These are phyloP conservation scores for Halesus radiatus DNA, from an alignment of 1,140 invertebrate genomes.

Conservation along the genomic window DNA sequence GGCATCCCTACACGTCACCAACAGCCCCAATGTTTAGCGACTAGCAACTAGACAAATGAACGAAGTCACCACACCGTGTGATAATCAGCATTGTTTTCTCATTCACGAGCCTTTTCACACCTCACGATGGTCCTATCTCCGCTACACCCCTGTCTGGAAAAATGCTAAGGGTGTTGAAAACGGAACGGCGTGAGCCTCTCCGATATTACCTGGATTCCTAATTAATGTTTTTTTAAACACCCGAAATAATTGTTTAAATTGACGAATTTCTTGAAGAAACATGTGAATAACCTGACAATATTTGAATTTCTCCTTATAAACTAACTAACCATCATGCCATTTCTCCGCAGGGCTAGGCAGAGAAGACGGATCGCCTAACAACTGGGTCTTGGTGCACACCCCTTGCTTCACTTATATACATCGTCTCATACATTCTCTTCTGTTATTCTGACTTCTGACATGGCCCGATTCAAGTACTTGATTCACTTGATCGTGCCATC, in stretches of 20 bases:
- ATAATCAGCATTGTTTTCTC: slow-evolving; percentile 54
- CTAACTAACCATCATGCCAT: too few species aligned
- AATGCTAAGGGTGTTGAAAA: neutral
- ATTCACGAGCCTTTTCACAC: slow-evolving; percentile 51
- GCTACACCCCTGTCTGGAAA: slow-evolving; percentile 4
- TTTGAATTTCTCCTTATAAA: too few species aligned
- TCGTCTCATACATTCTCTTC: too few species aligned
- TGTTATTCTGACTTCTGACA: too few species aligned
- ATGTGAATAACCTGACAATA: too few species aligned
- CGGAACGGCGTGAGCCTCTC: neutral
- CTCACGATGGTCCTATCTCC: slow-evolving; percentile 12
- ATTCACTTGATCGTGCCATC: too few species aligned
- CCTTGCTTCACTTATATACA: too few species aligned
- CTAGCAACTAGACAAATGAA: slow-evolving; percentile 30
- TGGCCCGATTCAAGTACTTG: too few species aligned
- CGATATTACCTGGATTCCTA: neutral
- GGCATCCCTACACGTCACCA: neutral
- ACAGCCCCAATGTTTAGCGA: neutral
- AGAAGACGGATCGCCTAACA: too few species aligned
- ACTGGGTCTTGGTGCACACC: too few species aligned
- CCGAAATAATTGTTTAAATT: neutral
- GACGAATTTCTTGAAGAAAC: too few species aligned
- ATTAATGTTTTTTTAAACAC: neutral
- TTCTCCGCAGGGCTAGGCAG: too few species aligned
- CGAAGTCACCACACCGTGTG: slow-evolving; percentile 36